Percentiles rank a stretch among this genome's conserved stretches.
Conservation (phyloP, 2,797 vertebrate genomes). For the Pseudochirops corinnae region DNA sequence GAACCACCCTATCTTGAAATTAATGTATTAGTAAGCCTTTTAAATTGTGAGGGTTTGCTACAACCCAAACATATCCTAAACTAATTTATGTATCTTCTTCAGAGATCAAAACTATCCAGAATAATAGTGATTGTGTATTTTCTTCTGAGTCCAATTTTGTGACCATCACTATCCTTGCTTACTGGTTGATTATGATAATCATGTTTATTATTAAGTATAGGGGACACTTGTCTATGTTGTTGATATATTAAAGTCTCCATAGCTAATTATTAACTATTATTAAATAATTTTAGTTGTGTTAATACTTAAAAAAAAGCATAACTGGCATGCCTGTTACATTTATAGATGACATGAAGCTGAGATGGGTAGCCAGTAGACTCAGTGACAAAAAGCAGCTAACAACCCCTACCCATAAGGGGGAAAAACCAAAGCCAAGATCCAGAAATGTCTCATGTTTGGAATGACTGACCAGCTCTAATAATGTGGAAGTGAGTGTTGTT, state of each 20-base stretch:
- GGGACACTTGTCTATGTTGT: neutral
- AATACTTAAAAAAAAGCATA: neutral
- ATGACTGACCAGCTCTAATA: too few relatives aligned
- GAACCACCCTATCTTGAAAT: neutral
- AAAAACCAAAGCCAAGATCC: too few relatives aligned
- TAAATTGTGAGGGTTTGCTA: neutral
- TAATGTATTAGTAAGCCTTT: neutral
- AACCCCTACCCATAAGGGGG: neutral
- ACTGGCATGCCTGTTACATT: neutral
- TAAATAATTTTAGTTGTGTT: too few relatives aligned
- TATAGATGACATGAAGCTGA: too few relatives aligned
- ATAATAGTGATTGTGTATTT: neutral
- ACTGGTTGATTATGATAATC: neutral
- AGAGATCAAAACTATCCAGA: neutral
- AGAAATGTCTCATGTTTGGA: too few relatives aligned
- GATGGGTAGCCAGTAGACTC: too few relatives aligned
- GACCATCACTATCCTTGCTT: neutral
- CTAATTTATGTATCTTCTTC: neutral
- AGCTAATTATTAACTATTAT: neutral
- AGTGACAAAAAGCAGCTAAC: neutral
- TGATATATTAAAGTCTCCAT: neutral
- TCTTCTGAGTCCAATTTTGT: neutral
- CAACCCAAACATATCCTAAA: neutral
- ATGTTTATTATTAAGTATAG: neutral
- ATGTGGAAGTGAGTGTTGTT: too few relatives aligned